These are phyloP conservation scores for Acanthosoma haemorrhoidale DNA, from an alignment of 2,888 invertebrate genomes.

Conservation along the genomic window DNA sequence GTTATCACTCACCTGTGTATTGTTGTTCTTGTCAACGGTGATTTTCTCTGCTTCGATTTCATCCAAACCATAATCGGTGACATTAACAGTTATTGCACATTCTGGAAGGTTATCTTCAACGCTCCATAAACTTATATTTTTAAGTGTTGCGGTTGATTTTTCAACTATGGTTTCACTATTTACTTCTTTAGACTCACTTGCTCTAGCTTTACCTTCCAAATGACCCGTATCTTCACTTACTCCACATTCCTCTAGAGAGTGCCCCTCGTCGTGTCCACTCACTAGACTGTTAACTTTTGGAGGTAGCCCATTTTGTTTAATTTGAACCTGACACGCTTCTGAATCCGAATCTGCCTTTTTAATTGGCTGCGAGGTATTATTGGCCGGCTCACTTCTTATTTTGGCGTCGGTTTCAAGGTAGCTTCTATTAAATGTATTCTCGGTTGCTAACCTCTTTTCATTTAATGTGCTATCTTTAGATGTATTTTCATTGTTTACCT, in stretches of 20 bases:
- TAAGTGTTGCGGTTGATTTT: neutral
- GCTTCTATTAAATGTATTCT: constrained; percentile 8
- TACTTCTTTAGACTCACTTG: neutral
- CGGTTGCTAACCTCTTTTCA: constrained; percentile 3
- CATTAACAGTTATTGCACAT: constrained; percentile 32
- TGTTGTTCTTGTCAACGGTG: constrained; percentile 29
- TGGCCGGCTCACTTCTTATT: neutral
- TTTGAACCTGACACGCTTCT: neutral
- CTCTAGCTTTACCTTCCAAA: neutral
- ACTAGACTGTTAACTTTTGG: no score
- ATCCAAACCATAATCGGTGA: neutral
- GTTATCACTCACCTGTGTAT: constrained; percentile 41
- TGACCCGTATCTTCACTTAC: neutral
- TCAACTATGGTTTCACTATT: neutral
- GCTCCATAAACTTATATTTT: no score
- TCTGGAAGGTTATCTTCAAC: constrained; percentile 45
- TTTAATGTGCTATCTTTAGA: neutral
- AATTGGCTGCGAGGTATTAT: neutral
- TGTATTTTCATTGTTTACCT: neutral
- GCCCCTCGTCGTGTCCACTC: no score
- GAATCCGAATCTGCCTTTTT: neutral
- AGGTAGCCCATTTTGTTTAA: no score
- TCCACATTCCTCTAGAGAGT: no score
- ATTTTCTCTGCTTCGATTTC: neutral
- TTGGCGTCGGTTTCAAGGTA: constrained; percentile 25